Base-by-base conservation (phyloP, 2,113 vertebrate species). In the Malaclemys terrapin region DNA sequence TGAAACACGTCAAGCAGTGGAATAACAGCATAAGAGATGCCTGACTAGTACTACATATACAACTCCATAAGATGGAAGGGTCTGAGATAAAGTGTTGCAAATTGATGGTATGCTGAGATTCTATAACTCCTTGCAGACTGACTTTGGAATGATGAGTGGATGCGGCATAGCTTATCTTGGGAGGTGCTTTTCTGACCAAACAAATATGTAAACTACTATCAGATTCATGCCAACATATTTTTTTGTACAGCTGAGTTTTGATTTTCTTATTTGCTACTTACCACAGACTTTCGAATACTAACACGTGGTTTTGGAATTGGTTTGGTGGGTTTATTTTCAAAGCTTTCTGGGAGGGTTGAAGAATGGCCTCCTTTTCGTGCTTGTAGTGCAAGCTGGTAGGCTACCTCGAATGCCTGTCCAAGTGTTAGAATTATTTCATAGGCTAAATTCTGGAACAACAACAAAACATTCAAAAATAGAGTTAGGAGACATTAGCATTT, bases 381-480 rank as follows among this genome's bases (percentile, higher is more conserved):
- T 96, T 99, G 99, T 84, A 99, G 99, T 45, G 99, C 99, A 88
- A 99, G 98, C 98, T 99, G 99, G 97, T 99, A 99, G 57, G 99
- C 99, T 91, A 99, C 99, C 97, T 99, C 99, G 96, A 99, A 99
- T 35, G 99, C 99, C 98, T 99, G 99, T 97, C 99, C 99, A 83
- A 99, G 98, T 0, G 99, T 99, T 94, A 99, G 98, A 98, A 99
- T 99, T 98, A 99, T 99, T 98, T 99, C 99, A 0, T 99, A 99
- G 87, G 99, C 99, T 98, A 99, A 98, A 98, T 99, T 99, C 99
- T 99, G 98, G 75, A 98, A 97, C 22, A 89, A 97, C 19, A 89
- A 93, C 49, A 83, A 94, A 95, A 72, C 52, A 29, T 87, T 97
- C 91, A 89, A 82, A 91, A 91, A 19, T 24, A 45, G 72, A 53